These are phyloP conservation scores for Misgurnus anguillicaudatus DNA, from an alignment of 2,113 vertebrate species.

Conservation along the genomic window DNA sequence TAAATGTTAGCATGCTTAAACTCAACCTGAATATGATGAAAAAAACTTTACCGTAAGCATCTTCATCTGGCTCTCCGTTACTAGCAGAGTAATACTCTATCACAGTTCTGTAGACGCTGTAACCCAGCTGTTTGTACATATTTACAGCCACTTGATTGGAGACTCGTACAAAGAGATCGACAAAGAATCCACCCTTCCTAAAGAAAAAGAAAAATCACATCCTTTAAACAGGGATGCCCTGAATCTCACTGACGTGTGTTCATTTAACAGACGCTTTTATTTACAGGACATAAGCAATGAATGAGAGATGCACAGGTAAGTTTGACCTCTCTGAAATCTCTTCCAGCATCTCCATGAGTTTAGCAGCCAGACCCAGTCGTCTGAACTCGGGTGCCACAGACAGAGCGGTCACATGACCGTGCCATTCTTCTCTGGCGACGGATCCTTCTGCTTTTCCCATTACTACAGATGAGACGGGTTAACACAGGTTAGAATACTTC, in stretches of 20 bases:
- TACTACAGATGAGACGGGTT: constrained; percentile 69
- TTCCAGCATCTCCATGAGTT: constrained; percentile 94
- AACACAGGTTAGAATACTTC: background rate
- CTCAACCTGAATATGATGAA: too few relatives aligned
- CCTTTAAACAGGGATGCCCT: background rate
- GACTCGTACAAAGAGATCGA: constrained; percentile 94
- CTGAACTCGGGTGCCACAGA: constrained; percentile 95
- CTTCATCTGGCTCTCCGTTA: constrained; percentile 93
- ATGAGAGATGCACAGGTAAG: background rate
- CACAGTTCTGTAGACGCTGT: constrained; percentile 94
- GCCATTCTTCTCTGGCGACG: constrained; percentile 94
- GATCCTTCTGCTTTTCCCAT: constrained; percentile 98
- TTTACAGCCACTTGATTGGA: constrained; percentile 97
- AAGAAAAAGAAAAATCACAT: constrained; percentile 11
- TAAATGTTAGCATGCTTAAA: too few relatives aligned
- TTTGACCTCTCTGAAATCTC: constrained; percentile 94
- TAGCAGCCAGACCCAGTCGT: constrained; percentile 90
- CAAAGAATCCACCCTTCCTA: constrained; percentile 96
- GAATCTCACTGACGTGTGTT: too few relatives aligned
- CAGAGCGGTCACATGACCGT: constrained; percentile 92
- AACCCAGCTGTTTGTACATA: constrained; percentile 95
- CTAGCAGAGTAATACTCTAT: constrained; percentile 96
- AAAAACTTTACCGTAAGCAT: constrained; percentile 85
- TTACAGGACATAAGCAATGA: too few relatives aligned
- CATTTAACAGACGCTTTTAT: too few relatives aligned